phyloP scores from a whole-genome alignment of 1,140 invertebrate genomes.

The Potamilus streckersoni region DNA sequence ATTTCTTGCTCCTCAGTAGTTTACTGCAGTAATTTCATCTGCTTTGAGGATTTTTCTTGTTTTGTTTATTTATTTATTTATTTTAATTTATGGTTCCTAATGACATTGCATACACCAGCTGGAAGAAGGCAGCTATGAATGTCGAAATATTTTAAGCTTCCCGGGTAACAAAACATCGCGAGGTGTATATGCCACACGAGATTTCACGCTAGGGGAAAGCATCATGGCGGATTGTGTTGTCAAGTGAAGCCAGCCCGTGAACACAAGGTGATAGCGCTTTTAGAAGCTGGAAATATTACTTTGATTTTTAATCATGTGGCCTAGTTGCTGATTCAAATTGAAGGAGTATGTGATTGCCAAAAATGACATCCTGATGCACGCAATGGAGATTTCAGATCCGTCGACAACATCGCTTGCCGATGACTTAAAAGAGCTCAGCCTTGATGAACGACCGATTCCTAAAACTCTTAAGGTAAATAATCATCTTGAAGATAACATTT shows the following conservation, averaged over 20 bases:
- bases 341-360: constrained; percentile 6
- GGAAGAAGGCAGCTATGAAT: too few species aligned
- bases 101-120: too few species aligned
- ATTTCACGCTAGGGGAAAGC: constrained; percentile 32
- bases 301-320: constrained; percentile 14
- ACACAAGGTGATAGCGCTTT: constrained; percentile 23
- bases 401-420: constrained; percentile 48
- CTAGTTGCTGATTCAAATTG: constrained; percentile 7
- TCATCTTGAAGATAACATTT: neutral
- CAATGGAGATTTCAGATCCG: constrained; percentile 30
- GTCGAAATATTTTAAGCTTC: too few species aligned
- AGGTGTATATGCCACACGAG: constrained; percentile 33
- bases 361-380: constrained; percentile 20
- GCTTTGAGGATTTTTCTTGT: too few species aligned
- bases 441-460: constrained; percentile 41
- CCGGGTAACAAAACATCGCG: constrained; percentile 30
- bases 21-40: too few species aligned
- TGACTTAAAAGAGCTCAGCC: constrained; percentile 49
- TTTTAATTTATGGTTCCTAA: too few species aligned
- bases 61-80: too few species aligned
- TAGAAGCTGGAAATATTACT: constrained; percentile 11
- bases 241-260: constrained; percentile 47
- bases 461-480: constrained; percentile 46
- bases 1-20: too few species aligned
- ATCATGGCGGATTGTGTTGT: constrained; percentile 53